Evolutionary conservation across 1,140 invertebrate genomes (phyloP).

Genomic region (Tetragonula clypearis): DNA sequence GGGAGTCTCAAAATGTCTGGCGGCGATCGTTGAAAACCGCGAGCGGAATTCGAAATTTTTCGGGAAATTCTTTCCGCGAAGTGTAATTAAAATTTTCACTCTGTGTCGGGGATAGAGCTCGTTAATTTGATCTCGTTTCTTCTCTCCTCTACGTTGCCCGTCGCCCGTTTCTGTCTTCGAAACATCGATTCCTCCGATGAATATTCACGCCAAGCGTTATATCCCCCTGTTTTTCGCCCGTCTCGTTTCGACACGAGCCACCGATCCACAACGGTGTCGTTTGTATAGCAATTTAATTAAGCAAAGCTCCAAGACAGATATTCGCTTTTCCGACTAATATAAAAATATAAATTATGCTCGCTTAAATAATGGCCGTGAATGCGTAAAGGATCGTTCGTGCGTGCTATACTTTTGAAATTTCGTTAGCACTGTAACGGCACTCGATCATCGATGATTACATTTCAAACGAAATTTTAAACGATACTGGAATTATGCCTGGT

Average conservation of each 20-base stretch:
- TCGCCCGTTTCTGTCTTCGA: constrained; percentile 2
- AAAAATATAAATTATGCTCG: constrained; percentile 44
- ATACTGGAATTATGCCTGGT: no score
- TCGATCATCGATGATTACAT: no score
- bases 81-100: constrained; percentile 17
- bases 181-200: not conserved
- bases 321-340: constrained; percentile 37
- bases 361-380: constrained; percentile 17
- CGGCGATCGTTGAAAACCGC: not conserved
- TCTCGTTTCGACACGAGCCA: constrained; percentile 12
- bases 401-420: no score
- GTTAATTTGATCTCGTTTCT: constrained; percentile 10
- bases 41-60: not conserved
- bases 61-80: not conserved
- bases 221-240: not conserved
- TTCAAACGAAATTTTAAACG: no score
- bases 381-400: not conserved
- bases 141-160: not conserved
- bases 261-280: constrained; percentile 20
- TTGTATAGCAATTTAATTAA: constrained; percentile 50
- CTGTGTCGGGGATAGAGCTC: not conserved
- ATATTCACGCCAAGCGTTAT: constrained; percentile 20
- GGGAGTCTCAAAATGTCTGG: constrained; percentile 38
- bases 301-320: constrained; percentile 26
- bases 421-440: no score